Percentiles rank a stretch among this genome's conserved stretches.
These are phyloP conservation scores for Microctonus hyperodae DNA, from an alignment of 2,888 invertebrate species.

Conservation along the genomic window DNA sequence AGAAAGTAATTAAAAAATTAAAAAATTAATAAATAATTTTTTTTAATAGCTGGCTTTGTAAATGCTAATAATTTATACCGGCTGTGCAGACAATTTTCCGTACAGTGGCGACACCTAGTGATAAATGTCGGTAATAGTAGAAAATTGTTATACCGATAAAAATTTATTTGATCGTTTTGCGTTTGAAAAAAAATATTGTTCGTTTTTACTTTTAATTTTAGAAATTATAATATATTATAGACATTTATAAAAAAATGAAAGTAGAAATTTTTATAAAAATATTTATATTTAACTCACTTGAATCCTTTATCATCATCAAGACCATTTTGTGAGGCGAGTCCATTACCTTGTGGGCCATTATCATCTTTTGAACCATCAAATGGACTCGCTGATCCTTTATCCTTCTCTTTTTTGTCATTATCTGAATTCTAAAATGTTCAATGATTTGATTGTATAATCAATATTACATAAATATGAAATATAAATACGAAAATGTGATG, in stretches of 20 bases:
- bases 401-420: conserved; percentile 65
- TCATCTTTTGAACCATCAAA: conserved; percentile 69
- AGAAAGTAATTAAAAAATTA: neutral
- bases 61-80: neutral
- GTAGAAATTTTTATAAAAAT: neutral
- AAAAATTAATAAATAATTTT: neutral
- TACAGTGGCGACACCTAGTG: conserved; percentile 3
- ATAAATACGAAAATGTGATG: neutral
- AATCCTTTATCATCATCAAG: conserved; percentile 89
- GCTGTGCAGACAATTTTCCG: neutral
- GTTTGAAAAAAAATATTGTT: neutral
- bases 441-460: neutral
- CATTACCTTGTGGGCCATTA: conserved; percentile 66
- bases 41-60: too few relatives aligned
- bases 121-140: neutral
- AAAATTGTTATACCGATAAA: neutral
- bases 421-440: conserved; percentile 54
- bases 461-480: neutral
- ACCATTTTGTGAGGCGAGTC: conserved; percentile 70
- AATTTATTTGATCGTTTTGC: neutral
- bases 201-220: neutral
- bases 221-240: neutral
- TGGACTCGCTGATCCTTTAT: conserved; percentile 67
- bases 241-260: too few relatives aligned
- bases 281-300: conserved; percentile 73